Conservation (phyloP, 2,113 vertebrate species). For the Oxygymnocypris stewartii region DNA sequence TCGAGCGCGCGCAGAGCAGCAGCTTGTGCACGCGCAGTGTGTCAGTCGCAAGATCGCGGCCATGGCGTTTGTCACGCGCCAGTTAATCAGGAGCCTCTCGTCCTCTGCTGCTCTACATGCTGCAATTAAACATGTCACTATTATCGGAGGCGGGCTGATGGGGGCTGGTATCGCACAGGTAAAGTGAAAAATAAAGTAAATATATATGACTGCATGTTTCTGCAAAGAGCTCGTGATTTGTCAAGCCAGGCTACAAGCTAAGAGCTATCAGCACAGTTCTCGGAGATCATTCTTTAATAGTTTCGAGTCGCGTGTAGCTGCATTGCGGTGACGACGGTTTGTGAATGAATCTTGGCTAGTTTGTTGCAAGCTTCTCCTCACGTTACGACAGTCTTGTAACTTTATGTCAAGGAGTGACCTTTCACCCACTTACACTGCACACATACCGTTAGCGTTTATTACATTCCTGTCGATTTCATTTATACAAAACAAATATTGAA, state of each 20-base stretch:
- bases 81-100: constrained; percentile 67
- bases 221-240: neutral
- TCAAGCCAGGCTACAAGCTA: neutral
- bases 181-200: neutral
- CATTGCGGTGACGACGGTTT: neutral
- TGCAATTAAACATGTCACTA: constrained; percentile 84
- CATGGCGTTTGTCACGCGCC: constrained; percentile 81
- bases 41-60: neutral
- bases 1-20: neutral
- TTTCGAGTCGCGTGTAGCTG: neutral
- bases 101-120: constrained; percentile 67
- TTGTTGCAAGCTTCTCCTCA: neutral
- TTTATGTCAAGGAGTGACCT: neutral
- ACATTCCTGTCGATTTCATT: neutral
- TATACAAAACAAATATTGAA: neutral
- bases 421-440: constrained; percentile 1
- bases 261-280: neutral
- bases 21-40: neutral
- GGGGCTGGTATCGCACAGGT: constrained; percentile 91
- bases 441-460: neutral
- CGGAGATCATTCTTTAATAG: neutral
- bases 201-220: neutral
- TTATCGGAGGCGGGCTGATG: constrained; percentile 92
- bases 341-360: neutral
- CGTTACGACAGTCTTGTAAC: neutral